Percentiles rank a stretch among this genome's conserved stretches.
phyloP scores from a whole-genome alignment of 2,797 vertebrate genomes.

The Acanthurus leucopareius region DNA sequence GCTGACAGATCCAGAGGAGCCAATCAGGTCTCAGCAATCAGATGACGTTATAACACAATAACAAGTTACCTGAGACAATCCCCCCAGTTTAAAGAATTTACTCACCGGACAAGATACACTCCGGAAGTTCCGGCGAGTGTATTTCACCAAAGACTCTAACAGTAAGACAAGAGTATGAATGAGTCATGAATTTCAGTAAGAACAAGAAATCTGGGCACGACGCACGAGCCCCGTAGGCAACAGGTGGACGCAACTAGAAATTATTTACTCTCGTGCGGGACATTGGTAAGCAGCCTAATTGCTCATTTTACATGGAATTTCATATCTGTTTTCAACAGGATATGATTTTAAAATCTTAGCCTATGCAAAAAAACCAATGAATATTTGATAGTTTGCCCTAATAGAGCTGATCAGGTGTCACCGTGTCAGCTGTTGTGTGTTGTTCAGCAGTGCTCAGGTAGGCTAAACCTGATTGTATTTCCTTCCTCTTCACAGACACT shows the following conservation, averaged over 20 bases:
- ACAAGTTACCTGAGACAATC: slow-evolving; percentile 1
- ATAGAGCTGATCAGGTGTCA: slow-evolving; percentile 38
- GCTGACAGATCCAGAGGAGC: slow-evolving; percentile 46
- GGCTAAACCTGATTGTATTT: slow-evolving; percentile 27
- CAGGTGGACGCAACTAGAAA: slow-evolving; percentile 22
- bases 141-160: not conserved
- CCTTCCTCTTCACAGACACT: not conserved
- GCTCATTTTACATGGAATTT: not conserved
- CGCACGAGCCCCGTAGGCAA: not conserved
- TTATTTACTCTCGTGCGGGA: not conserved
- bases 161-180: not conserved
- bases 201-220: not conserved
- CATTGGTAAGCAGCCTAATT: slow-evolving; percentile 10
- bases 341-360: not conserved
- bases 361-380: not conserved
- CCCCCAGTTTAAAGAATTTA: not conserved
- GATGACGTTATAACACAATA: not conserved
- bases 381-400: not conserved
- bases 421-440: slow-evolving; percentile 59
- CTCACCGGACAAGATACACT: not conserved
- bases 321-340: not conserved
- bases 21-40: slow-evolving; percentile 39
- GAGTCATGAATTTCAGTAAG: not conserved
- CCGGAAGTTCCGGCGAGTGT: not conserved
- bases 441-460: slow-evolving; percentile 49